A percentile compares a stretch with the other conserved stretches of the same genome.
Conservation (phyloP, 2,113 vertebrate genomes). For the Hemicordylus capensis region DNA sequence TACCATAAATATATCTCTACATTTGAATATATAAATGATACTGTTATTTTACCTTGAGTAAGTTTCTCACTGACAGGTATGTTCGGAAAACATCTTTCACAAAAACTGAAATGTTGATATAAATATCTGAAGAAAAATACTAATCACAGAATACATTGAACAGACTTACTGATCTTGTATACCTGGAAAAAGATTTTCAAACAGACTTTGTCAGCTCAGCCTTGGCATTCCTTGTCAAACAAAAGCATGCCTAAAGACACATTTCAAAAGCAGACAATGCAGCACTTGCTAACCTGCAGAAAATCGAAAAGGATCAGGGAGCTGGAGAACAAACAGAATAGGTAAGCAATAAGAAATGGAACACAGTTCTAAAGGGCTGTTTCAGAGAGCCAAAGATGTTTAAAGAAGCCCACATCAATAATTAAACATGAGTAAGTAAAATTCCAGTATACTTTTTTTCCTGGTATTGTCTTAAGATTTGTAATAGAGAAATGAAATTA, state of each 20-base stretch:
- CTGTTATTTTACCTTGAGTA: conserved; percentile 74
- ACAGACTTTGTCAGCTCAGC: conserved; percentile 89
- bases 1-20: conserved; percentile 74
- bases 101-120: conserved; percentile 92
- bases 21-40: conserved; percentile 84
- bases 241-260: conserved; percentile 94
- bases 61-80: conserved; percentile 83
- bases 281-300: conserved; percentile 89
- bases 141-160: conserved; percentile 95
- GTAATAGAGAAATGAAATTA: conserved; percentile 77
- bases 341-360: conserved; percentile 85
- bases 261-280: conserved; percentile 86
- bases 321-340: conserved; percentile 93
- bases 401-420: conserved; percentile 84
- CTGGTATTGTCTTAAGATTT: conserved; percentile 76
- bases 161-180: conserved; percentile 89
- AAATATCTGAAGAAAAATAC: conserved; percentile 95
- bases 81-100: conserved; percentile 82
- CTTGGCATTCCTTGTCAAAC: conserved; percentile 89
- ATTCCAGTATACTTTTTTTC: conserved; percentile 76
- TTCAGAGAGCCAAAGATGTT: conserved; percentile 91
- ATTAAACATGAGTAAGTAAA: conserved; percentile 82
- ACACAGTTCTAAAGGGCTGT: conserved; percentile 82
- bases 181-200: conserved; percentile 91
- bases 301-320: conserved; percentile 87